Percentiles rank a stretch among this genome's conserved stretches.
phyloP scores from a whole-genome alignment of 2,888 invertebrate genomes.

The Mamestra brassicae region DNA sequence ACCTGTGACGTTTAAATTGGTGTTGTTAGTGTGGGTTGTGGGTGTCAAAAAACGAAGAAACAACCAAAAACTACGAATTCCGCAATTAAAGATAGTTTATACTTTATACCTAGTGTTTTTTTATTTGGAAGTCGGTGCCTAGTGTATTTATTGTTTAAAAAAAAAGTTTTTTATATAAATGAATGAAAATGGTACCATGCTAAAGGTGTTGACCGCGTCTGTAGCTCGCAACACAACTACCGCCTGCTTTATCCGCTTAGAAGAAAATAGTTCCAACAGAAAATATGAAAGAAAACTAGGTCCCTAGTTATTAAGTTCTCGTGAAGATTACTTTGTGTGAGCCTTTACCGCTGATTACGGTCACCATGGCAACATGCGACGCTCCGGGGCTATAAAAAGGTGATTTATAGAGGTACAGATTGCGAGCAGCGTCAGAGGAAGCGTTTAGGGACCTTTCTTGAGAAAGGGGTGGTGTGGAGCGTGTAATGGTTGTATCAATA shows the following conservation, averaged over 20 bases:
- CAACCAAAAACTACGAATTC: too few relatives aligned
- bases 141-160: too few relatives aligned
- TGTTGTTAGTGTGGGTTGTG: too few relatives aligned
- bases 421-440: neutral
- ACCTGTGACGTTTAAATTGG: too few relatives aligned
- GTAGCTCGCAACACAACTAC: neutral
- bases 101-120: too few relatives aligned
- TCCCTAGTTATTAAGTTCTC: slow-evolving; percentile 23
- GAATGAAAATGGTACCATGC: too few relatives aligned
- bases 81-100: too few relatives aligned
- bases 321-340: slow-evolving; percentile 31
- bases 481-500: neutral
- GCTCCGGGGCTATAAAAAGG: neutral
- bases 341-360: slow-evolving; percentile 32
- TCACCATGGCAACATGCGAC: slow-evolving; percentile 24
- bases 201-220: neutral
- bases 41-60: too few relatives aligned
- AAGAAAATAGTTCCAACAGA: slow-evolving; percentile 8
- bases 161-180: too few relatives aligned
- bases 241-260: neutral
- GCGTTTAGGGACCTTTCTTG: slow-evolving; percentile 8
- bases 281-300: slow-evolving; percentile 26
- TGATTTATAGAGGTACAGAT: slow-evolving; percentile 43
- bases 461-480: neutral
- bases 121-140: too few relatives aligned